phyloP scores from a whole-genome alignment of 2,797 vertebrate genomes.

The Steatocranus sp. region DNA sequence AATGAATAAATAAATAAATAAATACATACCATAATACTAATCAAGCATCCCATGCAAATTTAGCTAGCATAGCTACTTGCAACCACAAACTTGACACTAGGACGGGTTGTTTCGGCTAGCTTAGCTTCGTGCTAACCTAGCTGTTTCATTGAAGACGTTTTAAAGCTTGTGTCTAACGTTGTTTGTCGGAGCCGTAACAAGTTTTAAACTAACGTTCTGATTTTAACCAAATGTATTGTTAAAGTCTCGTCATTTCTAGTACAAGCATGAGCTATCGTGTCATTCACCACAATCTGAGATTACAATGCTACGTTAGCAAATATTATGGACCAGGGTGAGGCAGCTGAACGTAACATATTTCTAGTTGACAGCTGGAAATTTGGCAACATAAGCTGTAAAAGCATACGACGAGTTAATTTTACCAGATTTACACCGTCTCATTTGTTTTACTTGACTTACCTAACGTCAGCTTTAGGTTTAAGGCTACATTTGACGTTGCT shows the following conservation, averaged over 20 bases:
- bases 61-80: background rate
- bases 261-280: background rate
- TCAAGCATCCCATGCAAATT: background rate
- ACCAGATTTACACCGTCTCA: background rate
- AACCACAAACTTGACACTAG: background rate
- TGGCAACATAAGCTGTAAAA: background rate
- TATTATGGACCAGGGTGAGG: background rate
- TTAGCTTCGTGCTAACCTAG: conserved; percentile 27
- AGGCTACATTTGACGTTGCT: conserved; percentile 20
- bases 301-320: conserved; percentile 15
- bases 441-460: background rate
- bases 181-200: background rate
- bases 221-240: background rate
- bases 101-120: background rate
- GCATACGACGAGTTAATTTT: background rate
- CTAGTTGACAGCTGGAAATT: background rate
- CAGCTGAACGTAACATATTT: background rate
- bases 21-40: too few species aligned
- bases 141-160: background rate
- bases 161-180: background rate
- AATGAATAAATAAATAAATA: too few species aligned
- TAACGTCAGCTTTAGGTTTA: conserved; percentile 19
- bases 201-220: rapidly evolving
- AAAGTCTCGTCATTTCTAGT: background rate
- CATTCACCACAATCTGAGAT: background rate